phyloP scores from a whole-genome alignment of 2,113 vertebrate genomes.

The Helogale parvula region DNA sequence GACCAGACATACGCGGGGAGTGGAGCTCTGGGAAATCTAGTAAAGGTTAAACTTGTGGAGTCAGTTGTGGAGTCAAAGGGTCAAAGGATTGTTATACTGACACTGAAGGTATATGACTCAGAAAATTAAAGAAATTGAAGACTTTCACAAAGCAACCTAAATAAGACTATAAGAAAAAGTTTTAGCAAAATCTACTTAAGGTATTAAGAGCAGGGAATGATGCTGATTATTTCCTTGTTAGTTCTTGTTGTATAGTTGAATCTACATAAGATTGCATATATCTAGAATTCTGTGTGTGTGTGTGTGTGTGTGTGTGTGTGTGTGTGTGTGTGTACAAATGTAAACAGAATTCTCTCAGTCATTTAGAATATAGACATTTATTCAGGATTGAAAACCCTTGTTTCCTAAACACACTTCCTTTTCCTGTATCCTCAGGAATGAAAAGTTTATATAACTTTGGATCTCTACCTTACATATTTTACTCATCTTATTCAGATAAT shows the following conservation, averaged over 20 bases:
- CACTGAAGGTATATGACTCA: not conserved
- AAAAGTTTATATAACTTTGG: not conserved
- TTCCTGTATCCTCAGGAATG: not conserved
- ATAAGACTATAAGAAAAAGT: not conserved
- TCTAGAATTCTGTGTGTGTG: not conserved
- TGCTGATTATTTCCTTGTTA: not conserved
- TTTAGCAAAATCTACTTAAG: not conserved
- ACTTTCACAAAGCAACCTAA: not conserved
- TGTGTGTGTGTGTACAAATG: not conserved
- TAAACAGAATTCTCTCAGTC: not conserved
- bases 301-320: not conserved
- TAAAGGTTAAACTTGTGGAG: not conserved
- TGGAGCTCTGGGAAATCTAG: not conserved
- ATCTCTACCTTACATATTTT: not conserved
- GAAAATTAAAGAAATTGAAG: not conserved
- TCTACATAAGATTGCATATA: not conserved
- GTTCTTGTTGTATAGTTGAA: not conserved
- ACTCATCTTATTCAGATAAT: not conserved
- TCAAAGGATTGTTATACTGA: not conserved
- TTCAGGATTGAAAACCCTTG: not conserved
- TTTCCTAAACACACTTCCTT: not conserved
- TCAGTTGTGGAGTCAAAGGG: not conserved
- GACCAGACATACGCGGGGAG: not conserved
- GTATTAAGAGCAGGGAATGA: not conserved
- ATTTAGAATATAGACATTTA: not conserved